Evolutionary conservation across 2,888 invertebrate species (phyloP).

Genomic region (Odontothrips loti): DNA sequence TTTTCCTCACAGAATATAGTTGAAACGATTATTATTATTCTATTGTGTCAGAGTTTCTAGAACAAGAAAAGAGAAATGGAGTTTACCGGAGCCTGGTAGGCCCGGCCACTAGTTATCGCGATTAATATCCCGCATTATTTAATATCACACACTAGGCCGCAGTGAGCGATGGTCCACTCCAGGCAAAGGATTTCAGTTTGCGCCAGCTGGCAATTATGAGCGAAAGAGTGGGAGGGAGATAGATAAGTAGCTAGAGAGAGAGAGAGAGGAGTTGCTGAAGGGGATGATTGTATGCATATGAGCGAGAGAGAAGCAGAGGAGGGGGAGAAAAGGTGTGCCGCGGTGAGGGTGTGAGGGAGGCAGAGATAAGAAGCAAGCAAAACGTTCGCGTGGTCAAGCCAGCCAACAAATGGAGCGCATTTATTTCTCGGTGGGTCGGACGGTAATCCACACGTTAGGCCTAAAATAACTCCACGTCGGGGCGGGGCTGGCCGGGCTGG

Average conservation of each 20-base stretch:
- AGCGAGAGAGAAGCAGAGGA: not conserved
- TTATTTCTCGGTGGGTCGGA: not conserved
- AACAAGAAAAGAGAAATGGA: too few species aligned
- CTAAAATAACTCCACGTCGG: not conserved
- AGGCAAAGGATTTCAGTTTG: too few species aligned
- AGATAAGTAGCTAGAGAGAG: not conserved
- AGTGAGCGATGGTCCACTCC: too few species aligned
- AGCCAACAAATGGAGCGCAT: not conserved
- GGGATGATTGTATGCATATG: too few species aligned
- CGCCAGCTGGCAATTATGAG: not conserved
- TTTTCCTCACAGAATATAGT: too few species aligned
- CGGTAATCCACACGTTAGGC: conserved; percentile 2
- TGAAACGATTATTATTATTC: too few species aligned
- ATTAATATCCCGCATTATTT: too few species aligned
- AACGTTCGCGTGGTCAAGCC: not conserved
- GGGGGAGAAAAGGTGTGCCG: not conserved
- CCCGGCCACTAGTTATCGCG: too few species aligned
- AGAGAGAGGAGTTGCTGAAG: not conserved
- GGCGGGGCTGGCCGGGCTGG: too few species aligned
- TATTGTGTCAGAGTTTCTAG: too few species aligned
- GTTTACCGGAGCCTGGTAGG: too few species aligned
- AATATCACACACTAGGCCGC: too few species aligned
- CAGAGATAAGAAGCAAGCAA: not conserved
- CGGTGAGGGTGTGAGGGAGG: not conserved
- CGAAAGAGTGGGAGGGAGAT: not conserved